A percentile compares a stretch with the other conserved stretches of the same genome.
These are phyloP conservation scores for Leucophenga varia DNA, from an alignment of 1,140 invertebrate species.

Conservation along the genomic window DNA sequence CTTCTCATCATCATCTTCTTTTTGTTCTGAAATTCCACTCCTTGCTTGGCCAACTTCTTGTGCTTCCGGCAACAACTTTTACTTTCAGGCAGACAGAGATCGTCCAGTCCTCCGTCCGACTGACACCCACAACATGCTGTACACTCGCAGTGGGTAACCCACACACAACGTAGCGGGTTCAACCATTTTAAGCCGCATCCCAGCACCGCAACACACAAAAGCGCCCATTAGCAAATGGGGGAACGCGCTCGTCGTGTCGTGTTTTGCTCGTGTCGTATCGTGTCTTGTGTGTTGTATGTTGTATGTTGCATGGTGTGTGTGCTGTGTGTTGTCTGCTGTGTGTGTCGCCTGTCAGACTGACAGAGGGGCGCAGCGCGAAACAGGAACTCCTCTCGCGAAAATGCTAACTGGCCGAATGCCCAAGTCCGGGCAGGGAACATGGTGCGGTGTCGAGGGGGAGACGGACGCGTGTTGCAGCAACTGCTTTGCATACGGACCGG, in stretches of 20 bases:
- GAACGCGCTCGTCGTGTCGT: slow-evolving; percentile 32
- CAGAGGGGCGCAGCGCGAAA: slow-evolving; percentile 22
- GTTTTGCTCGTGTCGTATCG: slow-evolving; percentile 34
- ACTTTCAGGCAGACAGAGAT: slow-evolving; percentile 32
- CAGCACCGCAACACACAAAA: slow-evolving; percentile 38
- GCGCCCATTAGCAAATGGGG: slow-evolving; percentile 41
- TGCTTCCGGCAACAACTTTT: slow-evolving; percentile 39
- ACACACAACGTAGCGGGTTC: slow-evolving; percentile 41
- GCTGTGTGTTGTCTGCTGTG: slow-evolving; percentile 16
- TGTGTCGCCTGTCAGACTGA: slow-evolving; percentile 25
- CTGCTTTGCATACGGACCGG: slow-evolving; percentile 49
- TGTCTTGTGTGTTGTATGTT: slow-evolving; percentile 4
- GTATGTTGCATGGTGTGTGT: slow-evolving; percentile 12
- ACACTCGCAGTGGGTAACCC: slow-evolving; percentile 25
- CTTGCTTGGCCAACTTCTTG: slow-evolving; percentile 16
- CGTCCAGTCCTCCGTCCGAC: too few species aligned
- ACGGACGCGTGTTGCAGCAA: slow-evolving; percentile 22
- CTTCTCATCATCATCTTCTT: too few species aligned
- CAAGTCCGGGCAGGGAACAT: too few species aligned
- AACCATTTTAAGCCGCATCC: slow-evolving; percentile 43
- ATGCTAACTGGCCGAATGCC: slow-evolving; percentile 35
- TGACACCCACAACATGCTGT: too few species aligned
- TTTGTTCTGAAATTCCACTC: slow-evolving; percentile 12
- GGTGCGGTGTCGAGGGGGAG: neutral
- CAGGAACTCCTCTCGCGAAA: slow-evolving; percentile 33